Evolutionary conservation across 2,888 invertebrate species (phyloP).

Genomic region (Zeuzera pyrina): DNA sequence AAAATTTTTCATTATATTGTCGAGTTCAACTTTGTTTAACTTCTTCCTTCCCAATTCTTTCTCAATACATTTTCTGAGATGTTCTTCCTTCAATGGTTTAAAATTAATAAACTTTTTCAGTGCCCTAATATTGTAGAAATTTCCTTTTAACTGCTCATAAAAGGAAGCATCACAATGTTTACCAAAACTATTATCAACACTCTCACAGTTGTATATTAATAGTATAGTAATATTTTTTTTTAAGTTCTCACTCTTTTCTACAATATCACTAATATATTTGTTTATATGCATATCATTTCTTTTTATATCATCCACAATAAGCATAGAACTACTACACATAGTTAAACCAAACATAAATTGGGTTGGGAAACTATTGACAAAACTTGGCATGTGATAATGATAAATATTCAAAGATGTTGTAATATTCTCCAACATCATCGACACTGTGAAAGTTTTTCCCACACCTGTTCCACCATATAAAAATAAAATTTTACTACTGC

Average conservation of each 20-base stretch:
- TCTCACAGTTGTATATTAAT: constrained; percentile 50
- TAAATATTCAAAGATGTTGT: constrained; percentile 46
- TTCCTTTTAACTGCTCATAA: constrained; percentile 23
- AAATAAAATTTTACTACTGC: constrained; percentile 39
- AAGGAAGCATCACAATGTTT: constrained; percentile 36
- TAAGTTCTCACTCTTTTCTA: constrained; percentile 39
- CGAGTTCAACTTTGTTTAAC: constrained; percentile 23
- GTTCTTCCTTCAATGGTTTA: constrained; percentile 32
- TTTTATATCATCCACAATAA: constrained; percentile 52
- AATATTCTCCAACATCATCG: constrained; percentile 36
- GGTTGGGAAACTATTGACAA: constrained; percentile 36
- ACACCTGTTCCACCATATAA: constrained; percentile 62
- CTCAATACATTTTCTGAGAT: constrained; percentile 46
- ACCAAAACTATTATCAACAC: constrained; percentile 23
- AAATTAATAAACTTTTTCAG: constrained; percentile 41
- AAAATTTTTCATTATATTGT: constrained; percentile 42
- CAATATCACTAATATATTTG: constrained; percentile 28
- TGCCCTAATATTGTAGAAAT: constrained; percentile 29
- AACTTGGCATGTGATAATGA: constrained; percentile 56
- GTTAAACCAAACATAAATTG: constrained; percentile 45
- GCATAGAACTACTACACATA: constrained; percentile 38
- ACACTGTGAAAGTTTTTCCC: constrained; percentile 53
- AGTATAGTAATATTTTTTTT: constrained; percentile 42
- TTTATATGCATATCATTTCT: constrained; percentile 29
- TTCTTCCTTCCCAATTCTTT: constrained; percentile 30